Conservation (phyloP, 2,888 invertebrate species). For the Yponomeuta malinellus region DNA sequence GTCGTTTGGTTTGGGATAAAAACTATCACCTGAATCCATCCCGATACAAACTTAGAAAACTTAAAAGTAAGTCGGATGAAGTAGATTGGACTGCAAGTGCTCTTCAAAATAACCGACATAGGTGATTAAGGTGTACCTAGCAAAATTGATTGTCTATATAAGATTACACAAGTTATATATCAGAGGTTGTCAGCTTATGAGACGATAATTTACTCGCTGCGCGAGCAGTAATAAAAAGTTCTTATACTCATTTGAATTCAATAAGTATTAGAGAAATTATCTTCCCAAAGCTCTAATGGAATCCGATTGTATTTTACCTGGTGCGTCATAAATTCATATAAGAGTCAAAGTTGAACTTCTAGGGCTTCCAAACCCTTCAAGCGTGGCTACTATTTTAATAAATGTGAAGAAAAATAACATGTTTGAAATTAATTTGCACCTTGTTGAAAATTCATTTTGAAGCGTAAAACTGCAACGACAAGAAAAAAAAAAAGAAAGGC, state of each 20-base stretch:
- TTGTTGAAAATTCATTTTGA: neutral
- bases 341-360: conserved; percentile 39
- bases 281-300: conserved; percentile 40
- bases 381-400: neutral
- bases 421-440: neutral
- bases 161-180: conserved; percentile 17
- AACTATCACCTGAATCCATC: too few species aligned
- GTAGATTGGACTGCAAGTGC: conserved; percentile 13
- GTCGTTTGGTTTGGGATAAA: too few species aligned
- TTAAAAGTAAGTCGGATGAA: too few species aligned
- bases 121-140: neutral
- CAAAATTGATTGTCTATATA: neutral
- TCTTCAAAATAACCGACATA: conserved; percentile 22
- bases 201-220: conserved; percentile 47
- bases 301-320: conserved; percentile 47
- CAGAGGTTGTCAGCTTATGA: conserved; percentile 32
- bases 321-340: conserved; percentile 59
- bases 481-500: neutral
- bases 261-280: conserved; percentile 51
- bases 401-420: neutral
- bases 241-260: conserved; percentile 56
- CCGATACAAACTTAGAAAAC: too few species aligned
- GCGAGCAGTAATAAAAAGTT: conserved; percentile 54
- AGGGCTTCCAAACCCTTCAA: neutral
- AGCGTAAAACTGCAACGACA: neutral